These are phyloP conservation scores for Philereme vetulata DNA, from an alignment of 2,888 invertebrate genomes.

Conservation along the genomic window DNA sequence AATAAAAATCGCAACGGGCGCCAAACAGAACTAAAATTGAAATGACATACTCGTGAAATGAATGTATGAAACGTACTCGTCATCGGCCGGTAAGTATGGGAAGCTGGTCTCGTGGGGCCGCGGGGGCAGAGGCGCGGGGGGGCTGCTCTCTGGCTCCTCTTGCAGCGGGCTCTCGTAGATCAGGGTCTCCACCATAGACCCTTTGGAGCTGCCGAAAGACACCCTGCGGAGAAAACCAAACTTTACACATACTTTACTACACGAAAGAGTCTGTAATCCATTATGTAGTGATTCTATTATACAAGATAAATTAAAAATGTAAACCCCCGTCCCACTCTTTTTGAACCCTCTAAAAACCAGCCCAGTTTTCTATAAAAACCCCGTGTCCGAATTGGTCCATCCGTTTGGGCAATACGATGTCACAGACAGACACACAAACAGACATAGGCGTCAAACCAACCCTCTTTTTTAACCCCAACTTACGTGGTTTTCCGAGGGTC, in stretches of 20 bases:
- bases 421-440: too few species aligned
- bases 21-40: slow-evolving; percentile 53
- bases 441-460: too few species aligned
- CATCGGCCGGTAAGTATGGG: slow-evolving; percentile 79
- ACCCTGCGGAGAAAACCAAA: slow-evolving; percentile 84
- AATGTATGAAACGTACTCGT: slow-evolving; percentile 81
- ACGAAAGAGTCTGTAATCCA: too few species aligned
- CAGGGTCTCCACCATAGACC: slow-evolving; percentile 96
- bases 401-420: too few species aligned
- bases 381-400: too few species aligned
- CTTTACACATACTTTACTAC: neutral
- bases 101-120: slow-evolving; percentile 73
- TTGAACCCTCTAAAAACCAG: too few species aligned
- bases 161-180: slow-evolving; percentile 94
- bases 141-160: slow-evolving; percentile 90
- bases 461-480: too few species aligned
- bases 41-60: slow-evolving; percentile 69
- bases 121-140: slow-evolving; percentile 61
- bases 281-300: too few species aligned
- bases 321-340: too few species aligned
- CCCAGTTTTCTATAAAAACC: too few species aligned
- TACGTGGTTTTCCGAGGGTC: too few species aligned
- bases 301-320: too few species aligned
- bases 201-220: slow-evolving; percentile 96
- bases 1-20: slow-evolving; percentile 41